A percentile compares a stretch with the other conserved stretches of the same genome.
Evolutionary conservation across 2,888 invertebrate genomes (phyloP).

Genomic region (Nasonia oneida): DNA sequence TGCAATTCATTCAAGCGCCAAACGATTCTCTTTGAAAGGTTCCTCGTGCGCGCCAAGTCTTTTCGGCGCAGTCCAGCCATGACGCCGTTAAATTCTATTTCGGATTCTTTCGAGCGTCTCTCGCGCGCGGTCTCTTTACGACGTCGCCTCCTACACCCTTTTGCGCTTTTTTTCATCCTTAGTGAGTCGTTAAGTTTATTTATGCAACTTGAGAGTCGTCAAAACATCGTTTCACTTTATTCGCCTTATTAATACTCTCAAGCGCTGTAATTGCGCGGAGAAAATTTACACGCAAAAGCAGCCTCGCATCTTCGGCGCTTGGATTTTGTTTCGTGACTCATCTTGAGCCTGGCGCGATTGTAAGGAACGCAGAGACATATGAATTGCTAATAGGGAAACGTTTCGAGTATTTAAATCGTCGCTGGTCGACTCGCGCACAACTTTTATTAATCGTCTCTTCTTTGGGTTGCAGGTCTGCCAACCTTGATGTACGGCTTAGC

Average conservation of each 20-base stretch:
- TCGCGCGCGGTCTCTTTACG: constrained; percentile 22
- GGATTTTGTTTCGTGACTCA: background rate
- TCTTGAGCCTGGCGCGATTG: background rate
- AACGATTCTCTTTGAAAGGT: background rate
- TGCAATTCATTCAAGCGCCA: constrained; percentile 9
- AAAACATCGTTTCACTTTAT: constrained; percentile 8
- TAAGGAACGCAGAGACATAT: background rate
- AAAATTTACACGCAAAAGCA: background rate
- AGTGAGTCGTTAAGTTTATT: background rate
- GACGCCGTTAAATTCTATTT: constrained; percentile 47
- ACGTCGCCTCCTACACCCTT: background rate
- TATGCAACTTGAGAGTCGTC: background rate
- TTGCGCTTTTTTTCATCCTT: background rate
- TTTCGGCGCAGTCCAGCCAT: constrained; percentile 37
- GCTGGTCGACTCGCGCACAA: background rate
- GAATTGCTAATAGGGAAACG: constrained; percentile 2
- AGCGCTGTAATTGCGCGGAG: background rate
- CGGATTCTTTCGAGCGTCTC: constrained; percentile 24
- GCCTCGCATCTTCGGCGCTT: background rate
- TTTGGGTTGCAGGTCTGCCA: constrained; percentile 87
- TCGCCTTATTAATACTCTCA: background rate
- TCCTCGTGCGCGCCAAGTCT: background rate
- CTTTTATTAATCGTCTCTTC: constrained; percentile 15
- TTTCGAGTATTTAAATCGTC: constrained; percentile 1
- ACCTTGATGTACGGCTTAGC: constrained; percentile 94